Conservation (phyloP, 2,113 vertebrate genomes). For the Gallinago paraguaiae region DNA sequence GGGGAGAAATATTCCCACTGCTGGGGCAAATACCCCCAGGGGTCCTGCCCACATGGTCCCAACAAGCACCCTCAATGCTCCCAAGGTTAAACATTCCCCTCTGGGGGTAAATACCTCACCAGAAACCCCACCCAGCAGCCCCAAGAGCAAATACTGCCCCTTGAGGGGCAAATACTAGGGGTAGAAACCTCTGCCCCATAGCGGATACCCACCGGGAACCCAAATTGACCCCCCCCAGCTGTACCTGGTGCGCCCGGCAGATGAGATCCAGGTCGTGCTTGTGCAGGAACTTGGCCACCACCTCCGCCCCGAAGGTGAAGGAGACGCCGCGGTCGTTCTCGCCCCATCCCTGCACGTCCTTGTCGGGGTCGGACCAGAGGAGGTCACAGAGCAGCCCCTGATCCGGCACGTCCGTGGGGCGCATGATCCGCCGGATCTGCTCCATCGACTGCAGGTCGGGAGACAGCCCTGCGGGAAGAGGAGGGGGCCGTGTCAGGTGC, state of each 20-base stretch:
- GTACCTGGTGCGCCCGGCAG: slow-evolving; percentile 95
- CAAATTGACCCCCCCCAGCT: neutral
- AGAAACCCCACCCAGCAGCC: no score
- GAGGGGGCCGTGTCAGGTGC: rapidly evolving
- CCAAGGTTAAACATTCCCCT: neutral
- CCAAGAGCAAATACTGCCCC: neutral
- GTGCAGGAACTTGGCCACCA: slow-evolving; percentile 96
- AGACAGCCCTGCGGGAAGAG: slow-evolving; percentile 78
- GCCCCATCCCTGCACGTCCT: slow-evolving; percentile 96
- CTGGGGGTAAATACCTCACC: neutral
- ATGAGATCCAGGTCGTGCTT: slow-evolving; percentile 98
- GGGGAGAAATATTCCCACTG: no score
- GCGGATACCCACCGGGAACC: neutral
- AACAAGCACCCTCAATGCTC: no score
- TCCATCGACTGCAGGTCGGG: slow-evolving; percentile 97
- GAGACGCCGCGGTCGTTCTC: slow-evolving; percentile 95
- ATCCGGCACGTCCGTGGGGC: slow-evolving; percentile 94
- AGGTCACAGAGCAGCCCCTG: slow-evolving; percentile 96
- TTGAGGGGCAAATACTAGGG: rapidly evolving
- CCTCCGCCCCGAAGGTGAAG: slow-evolving; percentile 94
- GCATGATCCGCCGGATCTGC: slow-evolving; percentile 95
- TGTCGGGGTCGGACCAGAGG: slow-evolving; percentile 96
- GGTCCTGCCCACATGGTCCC: no score
- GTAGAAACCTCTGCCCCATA: rapidly evolving
- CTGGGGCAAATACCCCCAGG: neutral